These are phyloP conservation scores for Gopherus flavomarginatus DNA, from an alignment of 2,113 vertebrate genomes.

Conservation along the genomic window DNA sequence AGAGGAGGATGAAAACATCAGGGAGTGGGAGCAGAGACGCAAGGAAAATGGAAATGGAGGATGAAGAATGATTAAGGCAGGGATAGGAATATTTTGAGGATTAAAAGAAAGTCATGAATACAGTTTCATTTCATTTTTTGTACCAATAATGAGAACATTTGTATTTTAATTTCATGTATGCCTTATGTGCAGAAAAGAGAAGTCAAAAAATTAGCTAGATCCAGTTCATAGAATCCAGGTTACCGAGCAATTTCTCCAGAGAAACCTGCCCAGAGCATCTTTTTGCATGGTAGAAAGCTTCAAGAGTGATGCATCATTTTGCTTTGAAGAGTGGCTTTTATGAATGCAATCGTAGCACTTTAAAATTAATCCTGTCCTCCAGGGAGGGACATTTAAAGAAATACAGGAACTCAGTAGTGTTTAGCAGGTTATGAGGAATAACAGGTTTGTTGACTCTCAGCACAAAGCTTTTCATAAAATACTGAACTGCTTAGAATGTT, in stretches of 20 bases:
- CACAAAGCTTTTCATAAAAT: neutral
- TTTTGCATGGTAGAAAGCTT: neutral
- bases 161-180: constrained; percentile 9
- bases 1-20: neutral
- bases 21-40: neutral
- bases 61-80: rapidly evolving
- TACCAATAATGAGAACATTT: neutral
- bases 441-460: neutral
- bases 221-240: neutral
- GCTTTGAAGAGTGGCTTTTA: neutral
- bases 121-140: neutral
- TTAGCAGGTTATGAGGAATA: neutral
- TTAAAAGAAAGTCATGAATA: neutral
- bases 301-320: neutral
- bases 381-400: neutral
- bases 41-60: neutral
- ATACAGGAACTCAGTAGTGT: neutral
- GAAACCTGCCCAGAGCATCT: neutral
- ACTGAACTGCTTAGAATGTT: neutral
- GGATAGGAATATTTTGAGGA: neutral
- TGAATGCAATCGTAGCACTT: neutral
- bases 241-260: neutral
- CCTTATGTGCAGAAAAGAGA: neutral
- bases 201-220: neutral
- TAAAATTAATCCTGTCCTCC: neutral